Evolutionary conservation across 2,888 invertebrate species (phyloP).

Genomic region (Chrysodeixis includens): DNA sequence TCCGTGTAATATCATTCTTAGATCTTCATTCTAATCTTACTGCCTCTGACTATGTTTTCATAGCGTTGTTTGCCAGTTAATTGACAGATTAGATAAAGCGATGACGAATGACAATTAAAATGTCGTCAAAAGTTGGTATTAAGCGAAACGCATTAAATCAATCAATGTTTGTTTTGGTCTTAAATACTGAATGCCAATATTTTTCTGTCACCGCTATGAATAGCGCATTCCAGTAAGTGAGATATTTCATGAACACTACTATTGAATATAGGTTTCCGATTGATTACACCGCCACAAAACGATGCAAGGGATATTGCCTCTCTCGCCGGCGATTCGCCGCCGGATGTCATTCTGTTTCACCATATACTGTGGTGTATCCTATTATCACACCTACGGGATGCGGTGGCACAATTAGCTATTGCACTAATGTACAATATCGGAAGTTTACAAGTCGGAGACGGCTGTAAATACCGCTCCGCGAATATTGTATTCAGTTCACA

Average conservation of each 20-base stretch:
- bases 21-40: conserved; percentile 20
- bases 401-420: not conserved
- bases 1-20: not conserved
- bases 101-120: conserved; percentile 1
- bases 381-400: conserved; percentile 6
- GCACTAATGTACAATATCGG: not conserved
- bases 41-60: conserved; percentile 35
- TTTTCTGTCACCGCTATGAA: conserved; percentile 27
- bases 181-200: conserved; percentile 1
- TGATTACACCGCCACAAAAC: not conserved
- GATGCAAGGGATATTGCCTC: not conserved
- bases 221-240: conserved; percentile 8
- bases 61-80: conserved; percentile 33
- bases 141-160: not conserved
- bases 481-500: not conserved
- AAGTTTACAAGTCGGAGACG: not conserved
- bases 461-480: not conserved
- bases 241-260: not conserved
- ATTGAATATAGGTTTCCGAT: not conserved
- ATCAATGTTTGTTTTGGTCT: not conserved
- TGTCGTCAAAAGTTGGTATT: conserved; percentile 5
- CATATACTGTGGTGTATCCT: not conserved
- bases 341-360: conserved; percentile 5
- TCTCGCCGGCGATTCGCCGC: not conserved
- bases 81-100: conserved; percentile 14